Percentiles rank a stretch among this genome's conserved stretches.
These are phyloP conservation scores for Nipponacmea schrenckii DNA, from an alignment of 2,888 invertebrate genomes.

Conservation along the genomic window DNA sequence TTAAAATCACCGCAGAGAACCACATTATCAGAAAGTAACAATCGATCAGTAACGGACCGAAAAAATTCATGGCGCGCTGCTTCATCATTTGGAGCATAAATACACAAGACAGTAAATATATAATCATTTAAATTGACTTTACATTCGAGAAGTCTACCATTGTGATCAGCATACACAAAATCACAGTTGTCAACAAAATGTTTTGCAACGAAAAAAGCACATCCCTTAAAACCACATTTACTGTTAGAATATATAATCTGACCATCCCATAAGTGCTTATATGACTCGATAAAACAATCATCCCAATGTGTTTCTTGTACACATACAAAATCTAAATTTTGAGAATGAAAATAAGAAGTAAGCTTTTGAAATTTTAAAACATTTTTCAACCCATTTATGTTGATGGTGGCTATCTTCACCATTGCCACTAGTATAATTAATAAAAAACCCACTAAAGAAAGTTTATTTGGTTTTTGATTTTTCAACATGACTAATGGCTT, in stretches of 20 bases:
- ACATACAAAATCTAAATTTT: background rate
- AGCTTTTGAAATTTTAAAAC: background rate
- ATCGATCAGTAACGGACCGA: background rate
- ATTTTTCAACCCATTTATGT: background rate
- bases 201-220: background rate
- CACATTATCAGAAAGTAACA: background rate
- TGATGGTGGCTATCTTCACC: background rate
- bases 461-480: too few species aligned
- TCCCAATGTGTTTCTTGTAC: background rate
- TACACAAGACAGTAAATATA: background rate
- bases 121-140: background rate
- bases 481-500: too few species aligned
- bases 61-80: background rate
- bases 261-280: background rate
- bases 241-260: background rate
- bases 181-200: background rate
- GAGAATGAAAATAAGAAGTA: background rate
- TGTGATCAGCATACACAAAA: background rate
- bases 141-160: background rate
- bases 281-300: background rate
- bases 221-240: background rate
- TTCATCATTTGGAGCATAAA: background rate
- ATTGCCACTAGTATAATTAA: background rate
- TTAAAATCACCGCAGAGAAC: too few species aligned
- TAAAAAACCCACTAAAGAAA: too few species aligned